Percentiles rank a stretch among this genome's conserved stretches.
Conservation (phyloP, 2,888 invertebrate genomes). For the Melikaiella ostensackeni region DNA sequence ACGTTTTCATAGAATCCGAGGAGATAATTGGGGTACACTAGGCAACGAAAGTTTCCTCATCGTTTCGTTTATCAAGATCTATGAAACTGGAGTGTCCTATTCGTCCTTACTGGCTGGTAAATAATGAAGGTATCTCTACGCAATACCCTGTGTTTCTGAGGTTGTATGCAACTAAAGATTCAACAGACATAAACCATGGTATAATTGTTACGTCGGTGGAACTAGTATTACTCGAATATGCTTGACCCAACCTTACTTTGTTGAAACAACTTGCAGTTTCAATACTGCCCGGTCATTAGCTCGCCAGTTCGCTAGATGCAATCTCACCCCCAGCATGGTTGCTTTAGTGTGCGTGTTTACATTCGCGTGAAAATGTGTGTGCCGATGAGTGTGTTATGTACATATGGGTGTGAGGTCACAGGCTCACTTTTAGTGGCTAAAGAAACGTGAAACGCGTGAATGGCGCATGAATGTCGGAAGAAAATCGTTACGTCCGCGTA, state of each 20-base stretch:
- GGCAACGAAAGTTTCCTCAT: constrained; percentile 34
- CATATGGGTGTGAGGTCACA: constrained; percentile 23
- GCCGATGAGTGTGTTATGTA: constrained; percentile 25
- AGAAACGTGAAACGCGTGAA: constrained; percentile 40
- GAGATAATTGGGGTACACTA: constrained; percentile 18
- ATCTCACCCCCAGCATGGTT: constrained; percentile 52
- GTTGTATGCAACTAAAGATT: constrained; percentile 20
- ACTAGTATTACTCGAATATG: constrained; percentile 61
- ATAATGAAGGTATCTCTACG: not conserved
- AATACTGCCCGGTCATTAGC: constrained; percentile 64
- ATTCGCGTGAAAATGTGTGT: constrained; percentile 24
- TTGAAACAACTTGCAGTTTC: constrained; percentile 64
- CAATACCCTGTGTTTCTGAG: not conserved
- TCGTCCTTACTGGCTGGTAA: constrained; percentile 24
- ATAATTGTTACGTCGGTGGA: constrained; percentile 57
- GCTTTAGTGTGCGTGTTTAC: constrained; percentile 1
- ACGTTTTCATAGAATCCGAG: constrained; percentile 13
- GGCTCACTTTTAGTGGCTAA: constrained; percentile 33
- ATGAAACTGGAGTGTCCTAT: constrained; percentile 25
- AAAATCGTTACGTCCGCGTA: constrained; percentile 39
- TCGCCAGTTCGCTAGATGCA: constrained; percentile 62
- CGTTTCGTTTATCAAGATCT: constrained; percentile 35
- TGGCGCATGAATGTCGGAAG: constrained; percentile 39
- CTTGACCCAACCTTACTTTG: constrained; percentile 58
- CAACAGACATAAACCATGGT: constrained; percentile 40